Evolutionary conservation across 2,888 invertebrate genomes (phyloP), one percentile per base, ranked within the genome.

Genomic region (Apodemia hepburni): DNA sequence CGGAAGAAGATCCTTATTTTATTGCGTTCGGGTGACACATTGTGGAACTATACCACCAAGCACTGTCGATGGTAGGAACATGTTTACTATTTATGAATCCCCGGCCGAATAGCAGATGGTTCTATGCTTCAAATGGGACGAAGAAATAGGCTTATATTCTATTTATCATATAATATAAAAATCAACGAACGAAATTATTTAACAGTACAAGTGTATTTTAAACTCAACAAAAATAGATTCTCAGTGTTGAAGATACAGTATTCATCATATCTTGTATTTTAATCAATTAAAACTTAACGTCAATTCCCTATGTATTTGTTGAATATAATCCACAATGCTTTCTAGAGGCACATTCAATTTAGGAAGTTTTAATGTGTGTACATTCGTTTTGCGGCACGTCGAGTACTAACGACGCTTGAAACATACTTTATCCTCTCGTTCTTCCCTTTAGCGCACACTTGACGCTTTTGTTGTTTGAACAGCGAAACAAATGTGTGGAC

Each of bases 311-410:
- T 47, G 45, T 47, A 17, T 47, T 54, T 18, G 47, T 35, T 9
- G 42, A 60, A 57, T 59, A 59, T 60, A 58, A 77, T 79, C 81
- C 82, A 12, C 22, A 54, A 54, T 54, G 22, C 82, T 85, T 85
- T 82, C 81, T 80, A 73, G 73, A 82, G 78, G 82, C 82, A 82
- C 82, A 81, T 85, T 78, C 79, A 82, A 82, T 83, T 85, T 76
- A 77, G 76, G 80, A 87, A 87, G 81, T 87, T 88, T 85, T 85
- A 87, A 89, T 85, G 86, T 87, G 87, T 87, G 84, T 87, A 83
- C 85, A 79, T 83, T 83, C 79, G 82, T 83, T 78, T 74, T 75
- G 78, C 69, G 71, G 72, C 71, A 78, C 75, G 77, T 75, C 72
- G 76, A 81, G 82, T 77, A 75, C 79, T 80, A 78, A 80, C 83